Conservation (phyloP, 2,113 vertebrate genomes). For the Callionymus lyra region DNA sequence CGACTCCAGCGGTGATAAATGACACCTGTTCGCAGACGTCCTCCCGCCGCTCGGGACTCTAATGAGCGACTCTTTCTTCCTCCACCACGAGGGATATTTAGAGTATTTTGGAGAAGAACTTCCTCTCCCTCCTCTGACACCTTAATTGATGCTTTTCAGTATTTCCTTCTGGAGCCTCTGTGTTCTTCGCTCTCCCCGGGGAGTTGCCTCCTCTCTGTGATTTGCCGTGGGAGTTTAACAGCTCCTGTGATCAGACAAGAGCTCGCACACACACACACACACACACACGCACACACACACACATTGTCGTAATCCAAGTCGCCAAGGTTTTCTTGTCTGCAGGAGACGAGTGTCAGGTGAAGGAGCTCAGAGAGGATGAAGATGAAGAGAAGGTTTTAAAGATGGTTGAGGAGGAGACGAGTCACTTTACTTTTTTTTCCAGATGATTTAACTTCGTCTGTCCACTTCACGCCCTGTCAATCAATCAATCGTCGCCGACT, state of each 20-base stretch:
- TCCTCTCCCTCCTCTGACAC: constrained; percentile 28
- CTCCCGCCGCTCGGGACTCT: background rate
- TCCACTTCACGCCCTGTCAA: too few relatives aligned
- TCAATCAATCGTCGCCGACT: too few relatives aligned
- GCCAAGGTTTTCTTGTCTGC: background rate
- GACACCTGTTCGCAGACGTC: constrained; percentile 4
- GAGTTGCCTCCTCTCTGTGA: constrained; percentile 16
- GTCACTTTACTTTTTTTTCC: too few relatives aligned
- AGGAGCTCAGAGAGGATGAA: background rate
- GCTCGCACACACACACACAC: background rate
- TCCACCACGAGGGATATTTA: constrained; percentile 12
- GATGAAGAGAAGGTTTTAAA: background rate
- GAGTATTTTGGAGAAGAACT: constrained; percentile 13
- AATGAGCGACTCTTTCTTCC: background rate
- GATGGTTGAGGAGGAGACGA: background rate
- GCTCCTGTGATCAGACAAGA: constrained; percentile 33
- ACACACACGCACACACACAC: constrained; percentile 4
- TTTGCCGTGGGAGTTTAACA: constrained; percentile 39
- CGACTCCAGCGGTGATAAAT: background rate
- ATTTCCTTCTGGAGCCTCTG: constrained; percentile 9
- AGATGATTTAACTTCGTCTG: too few relatives aligned
- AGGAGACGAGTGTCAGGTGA: constrained; percentile 7
- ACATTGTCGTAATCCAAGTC: background rate
- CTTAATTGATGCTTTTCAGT: constrained; percentile 37
- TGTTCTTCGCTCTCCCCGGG: constrained; percentile 15